phyloP scores from a whole-genome alignment of 92 coral and sea anemone species.

The Epizoanthus scotinus region DNA sequence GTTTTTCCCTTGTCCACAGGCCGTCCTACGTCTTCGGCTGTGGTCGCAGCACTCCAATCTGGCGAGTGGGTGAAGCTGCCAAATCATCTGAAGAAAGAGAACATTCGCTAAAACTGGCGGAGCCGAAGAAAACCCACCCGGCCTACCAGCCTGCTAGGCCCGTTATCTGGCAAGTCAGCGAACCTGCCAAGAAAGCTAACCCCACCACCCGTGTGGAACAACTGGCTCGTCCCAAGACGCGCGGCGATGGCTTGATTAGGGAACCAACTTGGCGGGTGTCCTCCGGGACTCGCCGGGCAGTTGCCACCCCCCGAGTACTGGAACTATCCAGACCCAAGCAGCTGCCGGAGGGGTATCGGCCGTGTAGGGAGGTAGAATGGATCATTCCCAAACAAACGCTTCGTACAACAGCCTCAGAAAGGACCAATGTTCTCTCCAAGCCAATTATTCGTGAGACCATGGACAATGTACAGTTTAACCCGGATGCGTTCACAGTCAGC shows the following conservation, averaged over 20 bases:
- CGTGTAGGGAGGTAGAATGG: constrained; percentile 71
- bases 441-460: constrained; percentile 85
- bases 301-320: constrained; percentile 81
- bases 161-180: constrained; percentile 70
- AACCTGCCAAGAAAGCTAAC: constrained; percentile 72
- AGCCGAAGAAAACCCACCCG: constrained; percentile 77
- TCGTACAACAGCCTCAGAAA: constrained; percentile 83
- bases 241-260: constrained; percentile 74
- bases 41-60: constrained; percentile 92
- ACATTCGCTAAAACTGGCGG: constrained; percentile 75
- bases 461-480: constrained; percentile 91
- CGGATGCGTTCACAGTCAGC: constrained; percentile 90
- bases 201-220: constrained; percentile 75
- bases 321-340: constrained; percentile 87
- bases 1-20: constrained; percentile 33
- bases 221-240: constrained; percentile 90
- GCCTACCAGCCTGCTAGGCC: constrained; percentile 69
- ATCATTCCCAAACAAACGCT: constrained; percentile 70
- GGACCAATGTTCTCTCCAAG: constrained; percentile 75
- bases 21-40: constrained; percentile 70
- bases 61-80: constrained; percentile 88
- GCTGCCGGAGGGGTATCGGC: constrained; percentile 79
- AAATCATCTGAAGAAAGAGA: constrained; percentile 87
- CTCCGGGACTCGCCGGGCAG: constrained; percentile 72
- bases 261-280: constrained; percentile 94